Conservation (phyloP, 2,888 invertebrate species). For the Pristionchus arcanus region DNA sequence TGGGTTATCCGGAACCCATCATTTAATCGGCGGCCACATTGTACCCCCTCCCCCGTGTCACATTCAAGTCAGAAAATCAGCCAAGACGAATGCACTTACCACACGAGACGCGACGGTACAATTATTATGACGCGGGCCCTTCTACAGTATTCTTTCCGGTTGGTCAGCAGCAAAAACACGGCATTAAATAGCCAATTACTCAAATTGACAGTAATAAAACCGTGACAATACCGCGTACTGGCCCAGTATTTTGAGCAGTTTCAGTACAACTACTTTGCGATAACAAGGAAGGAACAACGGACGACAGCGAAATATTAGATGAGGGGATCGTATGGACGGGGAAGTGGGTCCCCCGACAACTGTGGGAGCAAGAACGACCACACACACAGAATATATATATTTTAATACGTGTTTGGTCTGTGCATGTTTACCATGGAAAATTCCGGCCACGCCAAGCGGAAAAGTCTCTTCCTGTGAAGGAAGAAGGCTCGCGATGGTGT, state of each 20-base stretch:
- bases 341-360: slow-evolving; percentile 3
- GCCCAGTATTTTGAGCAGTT: slow-evolving; percentile 3
- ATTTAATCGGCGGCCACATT: slow-evolving; percentile 13
- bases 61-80: neutral
- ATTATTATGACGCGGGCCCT: neutral
- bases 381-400: neutral
- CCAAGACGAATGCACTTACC: neutral
- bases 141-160: neutral
- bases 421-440: slow-evolving; percentile 1
- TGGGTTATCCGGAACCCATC: neutral
- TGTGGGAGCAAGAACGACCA: slow-evolving; percentile 3
- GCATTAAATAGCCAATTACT: neutral
- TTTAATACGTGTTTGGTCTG: too few species aligned
- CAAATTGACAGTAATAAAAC: slow-evolving; percentile 4
- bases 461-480: slow-evolving; percentile 39
- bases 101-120: neutral
- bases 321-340: slow-evolving; percentile 19
- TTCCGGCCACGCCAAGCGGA: slow-evolving; percentile 8
- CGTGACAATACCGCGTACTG: neutral
- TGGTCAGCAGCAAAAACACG: neutral
- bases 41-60: neutral
- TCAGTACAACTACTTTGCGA: neutral
- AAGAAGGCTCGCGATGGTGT: neutral
- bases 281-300: neutral
- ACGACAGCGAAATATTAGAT: slow-evolving; percentile 18